Evolutionary conservation across 2,113 vertebrate species (phyloP), one percentile per base, ranked within the genome.

Genomic region (cattle (Bos taurus)): DNA sequence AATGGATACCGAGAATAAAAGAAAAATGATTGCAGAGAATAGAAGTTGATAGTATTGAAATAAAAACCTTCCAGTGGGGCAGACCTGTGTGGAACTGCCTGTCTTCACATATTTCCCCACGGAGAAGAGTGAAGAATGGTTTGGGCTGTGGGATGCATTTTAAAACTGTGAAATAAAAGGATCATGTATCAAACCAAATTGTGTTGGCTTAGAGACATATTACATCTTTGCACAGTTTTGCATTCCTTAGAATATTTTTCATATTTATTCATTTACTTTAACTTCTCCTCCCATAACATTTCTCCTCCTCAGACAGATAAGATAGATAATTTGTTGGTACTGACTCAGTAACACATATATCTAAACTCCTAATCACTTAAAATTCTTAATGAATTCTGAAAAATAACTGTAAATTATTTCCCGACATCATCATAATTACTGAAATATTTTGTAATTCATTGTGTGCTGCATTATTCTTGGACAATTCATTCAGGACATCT

Each of bases 71-170:
- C 94, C 97, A 98, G 91, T 96, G 96, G 98, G 96, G 92, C 94
- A 97, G 85, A 94, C 95, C 97, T 97, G 84, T 98, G 97, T 97
- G 96, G 95, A 98, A 98, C 96, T 97, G 98, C 98, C 97, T 98
- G 98, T 98, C 98, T 99, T 98, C 98, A 94, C 95, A 98, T 99
- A 99, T 99, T 99, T 99, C 98, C 98, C 98, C 97, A 98, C 97
- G 98, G 98, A 99, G 88, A 85, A 88, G 95, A 97, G 57, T 97
- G 98, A 99, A 98, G 97, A 99, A 99, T 98, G 97, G 84, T 94
- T 98, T 97, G 97, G 97, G 95, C 97, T 98, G 94, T 89, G 80
- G 95, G 97, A 98, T 96, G 96, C 96, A 98, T 98, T 99, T 98
- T 98, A 98, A 98, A 97, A 98, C 93, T 97, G 81, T 93, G 98